A percentile compares a stretch with the other conserved stretches of the same genome.
These are phyloP conservation scores for Mellilla xanthometata DNA, from an alignment of 2,888 invertebrate species.

Conservation along the genomic window DNA sequence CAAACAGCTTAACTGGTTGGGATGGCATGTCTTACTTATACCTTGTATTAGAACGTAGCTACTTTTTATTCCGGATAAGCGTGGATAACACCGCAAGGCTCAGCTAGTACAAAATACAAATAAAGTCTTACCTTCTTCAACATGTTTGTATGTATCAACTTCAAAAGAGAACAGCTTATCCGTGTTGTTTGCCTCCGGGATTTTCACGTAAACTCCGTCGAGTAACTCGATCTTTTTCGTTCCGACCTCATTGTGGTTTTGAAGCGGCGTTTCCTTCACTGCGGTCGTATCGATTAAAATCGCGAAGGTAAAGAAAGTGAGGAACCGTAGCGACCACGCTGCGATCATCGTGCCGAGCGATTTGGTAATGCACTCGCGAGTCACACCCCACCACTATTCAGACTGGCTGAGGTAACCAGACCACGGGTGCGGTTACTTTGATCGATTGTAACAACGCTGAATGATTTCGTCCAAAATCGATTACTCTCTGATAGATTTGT, in stretches of 20 bases:
- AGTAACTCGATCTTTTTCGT: conserved; percentile 55
- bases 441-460: background rate
- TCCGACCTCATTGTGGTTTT: conserved; percentile 30
- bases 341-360: conserved; percentile 60
- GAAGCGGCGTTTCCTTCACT: conserved; percentile 29
- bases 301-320: conserved; percentile 21
- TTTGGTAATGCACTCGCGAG: conserved; percentile 42
- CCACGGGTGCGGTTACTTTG: conserved; percentile 12
- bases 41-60: too few relatives aligned
- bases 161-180: conserved; percentile 59
- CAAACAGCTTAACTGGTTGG: too few relatives aligned
- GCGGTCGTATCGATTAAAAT: conserved; percentile 36
- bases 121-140: conserved; percentile 52
- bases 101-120: too few relatives aligned
- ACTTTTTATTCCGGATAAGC: too few relatives aligned
- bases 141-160: conserved; percentile 47
- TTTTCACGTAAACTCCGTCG: conserved; percentile 58
- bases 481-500: background rate
- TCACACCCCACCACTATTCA: conserved; percentile 37
- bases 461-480: conserved; percentile 8
- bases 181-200: conserved; percentile 50
- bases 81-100: too few relatives aligned
- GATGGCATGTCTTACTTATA: too few relatives aligned
- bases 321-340: conserved; percentile 43
- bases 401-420: conserved; percentile 32